Percentiles rank a stretch among this genome's conserved stretches.
Evolutionary conservation across 1,140 invertebrate genomes (phyloP).

Genomic region (Aphis gossypii): DNA sequence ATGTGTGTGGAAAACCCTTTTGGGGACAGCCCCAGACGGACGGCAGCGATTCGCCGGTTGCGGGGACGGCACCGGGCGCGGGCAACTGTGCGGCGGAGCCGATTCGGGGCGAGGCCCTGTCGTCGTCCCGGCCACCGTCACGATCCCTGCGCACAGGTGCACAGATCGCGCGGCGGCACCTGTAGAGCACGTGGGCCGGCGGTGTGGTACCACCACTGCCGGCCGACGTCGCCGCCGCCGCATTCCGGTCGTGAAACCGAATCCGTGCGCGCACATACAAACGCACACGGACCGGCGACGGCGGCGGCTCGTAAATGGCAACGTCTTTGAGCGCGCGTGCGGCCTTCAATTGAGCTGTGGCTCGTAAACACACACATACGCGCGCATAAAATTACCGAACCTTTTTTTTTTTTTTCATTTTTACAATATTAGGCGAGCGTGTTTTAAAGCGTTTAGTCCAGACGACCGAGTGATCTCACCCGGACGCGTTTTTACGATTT

Average conservation of each 20-base stretch:
- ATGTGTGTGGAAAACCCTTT: slow-evolving; percentile 53
- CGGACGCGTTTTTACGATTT: neutral
- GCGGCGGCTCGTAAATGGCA: slow-evolving; percentile 53
- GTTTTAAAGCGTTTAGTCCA: neutral
- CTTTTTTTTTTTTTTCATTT: neutral
- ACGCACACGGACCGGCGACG: neutral
- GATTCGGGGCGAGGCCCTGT: neutral
- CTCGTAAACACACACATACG: slow-evolving; percentile 25
- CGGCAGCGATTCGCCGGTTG: neutral
- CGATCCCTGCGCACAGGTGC: slow-evolving; percentile 56
- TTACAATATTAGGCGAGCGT: neutral
- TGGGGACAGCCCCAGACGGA: neutral
- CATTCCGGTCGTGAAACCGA: slow-evolving; percentile 57
- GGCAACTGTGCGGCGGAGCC: slow-evolving; percentile 2
- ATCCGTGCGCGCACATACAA: slow-evolving; percentile 51
- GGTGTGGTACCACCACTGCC: slow-evolving; percentile 35
- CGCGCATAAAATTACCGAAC: neutral
- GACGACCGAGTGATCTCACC: neutral
- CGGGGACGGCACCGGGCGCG: neutral
- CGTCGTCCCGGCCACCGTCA: neutral
- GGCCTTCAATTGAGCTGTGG: neutral
- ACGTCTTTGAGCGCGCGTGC: slow-evolving; percentile 47
- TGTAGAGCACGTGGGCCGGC: slow-evolving; percentile 56
- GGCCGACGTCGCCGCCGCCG: neutral
- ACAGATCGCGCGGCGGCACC: slow-evolving; percentile 48